phyloP scores from a whole-genome alignment of 1,140 invertebrate species.

The Psilanteris sp. region DNA sequence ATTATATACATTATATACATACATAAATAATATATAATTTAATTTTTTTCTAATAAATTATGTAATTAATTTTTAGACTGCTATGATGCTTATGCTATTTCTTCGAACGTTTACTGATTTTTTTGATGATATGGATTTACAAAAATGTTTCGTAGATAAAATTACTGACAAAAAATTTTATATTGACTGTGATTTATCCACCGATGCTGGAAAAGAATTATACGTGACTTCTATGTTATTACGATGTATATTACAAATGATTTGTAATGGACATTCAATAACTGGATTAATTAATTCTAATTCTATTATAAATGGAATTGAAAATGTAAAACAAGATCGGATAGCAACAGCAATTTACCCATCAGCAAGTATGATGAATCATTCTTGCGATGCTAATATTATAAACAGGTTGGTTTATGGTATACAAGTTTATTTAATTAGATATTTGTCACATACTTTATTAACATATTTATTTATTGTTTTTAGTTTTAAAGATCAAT shows the following conservation, averaged over 20 bases:
- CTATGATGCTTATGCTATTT: constrained; percentile 81
- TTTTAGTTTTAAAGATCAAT: constrained; percentile 77
- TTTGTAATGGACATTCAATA: constrained; percentile 89
- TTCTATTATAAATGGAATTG: constrained; percentile 63
- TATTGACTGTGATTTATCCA: constrained; percentile 68
- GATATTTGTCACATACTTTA: too few relatives aligned
- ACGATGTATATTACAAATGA: constrained; percentile 87
- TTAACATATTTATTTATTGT: constrained; percentile 46
- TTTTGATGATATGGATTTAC: constrained; percentile 71
- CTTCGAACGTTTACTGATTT: constrained; percentile 81
- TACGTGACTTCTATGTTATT: constrained; percentile 84
- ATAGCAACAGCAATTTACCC: constrained; percentile 92
- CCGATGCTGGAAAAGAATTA: constrained; percentile 71
- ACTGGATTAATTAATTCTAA: constrained; percentile 76
- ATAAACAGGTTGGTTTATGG: constrained; percentile 84
- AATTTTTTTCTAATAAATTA: constrained; percentile 60
- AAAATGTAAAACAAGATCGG: constrained; percentile 80
- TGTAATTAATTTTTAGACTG: constrained; percentile 77
- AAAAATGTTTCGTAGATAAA: constrained; percentile 68
- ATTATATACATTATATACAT: too few relatives aligned
- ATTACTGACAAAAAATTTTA: constrained; percentile 64
- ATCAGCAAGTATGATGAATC: constrained; percentile 94
- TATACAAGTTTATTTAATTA: too few relatives aligned
- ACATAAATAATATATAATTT: constrained; percentile 1
- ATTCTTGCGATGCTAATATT: constrained; percentile 92